Base-by-base conservation (phyloP, 2,113 vertebrate species). In the Podilymbus podiceps region DNA sequence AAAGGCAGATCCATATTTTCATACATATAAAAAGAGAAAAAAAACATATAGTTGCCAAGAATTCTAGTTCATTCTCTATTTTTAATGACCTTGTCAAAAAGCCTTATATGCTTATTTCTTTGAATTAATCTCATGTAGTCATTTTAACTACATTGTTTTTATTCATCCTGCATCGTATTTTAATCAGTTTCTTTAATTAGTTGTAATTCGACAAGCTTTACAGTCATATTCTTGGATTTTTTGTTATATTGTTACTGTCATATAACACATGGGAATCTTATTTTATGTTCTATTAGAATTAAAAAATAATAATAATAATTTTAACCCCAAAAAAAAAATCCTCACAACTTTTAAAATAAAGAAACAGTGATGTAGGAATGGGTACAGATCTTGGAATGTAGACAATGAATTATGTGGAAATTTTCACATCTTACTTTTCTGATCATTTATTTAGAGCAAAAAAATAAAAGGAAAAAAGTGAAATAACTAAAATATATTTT, bases 191-290 rank as follows among this genome's bases (percentile, higher is more conserved):
- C n/a, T 63, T 93, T 83, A 96, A 94, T 96, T 94, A 75, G 24
- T 86, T 97, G 90, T 82, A 93, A 79, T 91, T 97, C 77, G 79
- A 35, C 56, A 83, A 92, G n/a, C 33, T 83, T 80, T 53, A 87
- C 47, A 83, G 19, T 90, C 28, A 74, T 53, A 69, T 55, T 85
- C 8, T 73, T 58, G 58, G 8, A 69, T 59, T 97, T 95, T 92
- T 81, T 19, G 88, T 92, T 89, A 53, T 71, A 74, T 31, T 81
- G 30, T 93, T 71, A 63, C 15, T 52, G 20, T 33, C 5, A 8
- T 60, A n/a, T 84, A 89, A 80, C 69, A 88, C 12, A 94, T 78
- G 19, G 9, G n/a, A 85, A 38, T 90, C 55, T 85, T 28, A 75
- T 86, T 97, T 93, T 52, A 40, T 87, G 24, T 88, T 85, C 72